Evolutionary conservation across 2,888 invertebrate species (phyloP).

Genomic region (Heteropelma amictum): DNA sequence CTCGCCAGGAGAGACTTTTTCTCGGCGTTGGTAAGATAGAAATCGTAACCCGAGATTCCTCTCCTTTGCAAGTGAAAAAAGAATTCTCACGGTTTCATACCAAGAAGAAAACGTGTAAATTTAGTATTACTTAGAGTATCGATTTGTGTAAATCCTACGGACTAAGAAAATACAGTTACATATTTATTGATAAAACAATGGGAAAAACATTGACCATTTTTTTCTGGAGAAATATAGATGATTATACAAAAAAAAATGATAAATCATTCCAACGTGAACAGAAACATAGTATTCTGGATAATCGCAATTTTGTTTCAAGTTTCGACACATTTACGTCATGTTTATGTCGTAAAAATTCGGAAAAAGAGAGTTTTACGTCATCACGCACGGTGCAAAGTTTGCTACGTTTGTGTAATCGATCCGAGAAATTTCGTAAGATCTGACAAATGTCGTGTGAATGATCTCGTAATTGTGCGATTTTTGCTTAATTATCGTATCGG

Average conservation of each 20-base stretch:
- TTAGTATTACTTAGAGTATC: constrained; percentile 42
- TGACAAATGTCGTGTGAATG: neutral
- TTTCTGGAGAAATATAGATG: neutral
- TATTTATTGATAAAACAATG: constrained; percentile 28
- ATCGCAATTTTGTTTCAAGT: too few species aligned
- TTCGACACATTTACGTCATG: too few species aligned
- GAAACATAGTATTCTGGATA: too few species aligned
- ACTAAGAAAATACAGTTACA: neutral
- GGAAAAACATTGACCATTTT: neutral
- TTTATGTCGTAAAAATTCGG: too few species aligned
- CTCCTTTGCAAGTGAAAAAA: too few species aligned
- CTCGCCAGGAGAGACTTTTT: neutral
- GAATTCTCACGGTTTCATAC: too few species aligned
- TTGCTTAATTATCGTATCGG: neutral
- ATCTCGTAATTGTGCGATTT: neutral
- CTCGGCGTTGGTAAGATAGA: constrained; percentile 3
- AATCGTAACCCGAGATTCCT: neutral
- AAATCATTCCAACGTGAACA: too few species aligned
- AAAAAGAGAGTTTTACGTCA: too few species aligned
- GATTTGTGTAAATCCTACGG: too few species aligned
- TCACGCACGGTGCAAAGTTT: neutral
- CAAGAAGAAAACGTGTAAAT: constrained; percentile 1
- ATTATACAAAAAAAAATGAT: too few species aligned
- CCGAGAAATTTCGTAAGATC: neutral
- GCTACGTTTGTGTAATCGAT: neutral